Evolutionary conservation across 1,140 invertebrate species (phyloP).

Genomic region (Calliopsis andreniformis): DNA sequence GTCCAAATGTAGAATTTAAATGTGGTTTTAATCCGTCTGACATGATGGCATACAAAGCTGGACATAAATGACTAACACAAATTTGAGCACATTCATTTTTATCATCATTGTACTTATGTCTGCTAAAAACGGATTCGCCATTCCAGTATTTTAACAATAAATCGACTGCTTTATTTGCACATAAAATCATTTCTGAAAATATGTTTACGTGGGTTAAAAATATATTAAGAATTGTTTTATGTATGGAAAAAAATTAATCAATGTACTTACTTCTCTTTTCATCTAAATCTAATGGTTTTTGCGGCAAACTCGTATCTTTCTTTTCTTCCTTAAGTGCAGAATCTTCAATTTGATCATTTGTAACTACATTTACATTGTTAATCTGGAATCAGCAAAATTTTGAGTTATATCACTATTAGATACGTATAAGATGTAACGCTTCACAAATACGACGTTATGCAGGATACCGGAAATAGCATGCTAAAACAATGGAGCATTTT

Average conservation of each 20-base stretch:
- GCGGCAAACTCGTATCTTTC: conserved; percentile 59
- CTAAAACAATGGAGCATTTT: no score
- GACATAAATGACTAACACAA: conserved; percentile 88
- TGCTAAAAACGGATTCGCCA: conserved; percentile 67
- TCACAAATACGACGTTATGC: no score
- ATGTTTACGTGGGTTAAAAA: background rate
- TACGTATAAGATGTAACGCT: conserved; percentile 10
- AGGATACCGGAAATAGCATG: no score
- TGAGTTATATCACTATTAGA: background rate
- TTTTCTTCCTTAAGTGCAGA: conserved; percentile 61
- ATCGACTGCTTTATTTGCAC: conserved; percentile 86
- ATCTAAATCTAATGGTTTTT: conserved; percentile 68
- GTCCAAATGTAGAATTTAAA: conserved; percentile 92
- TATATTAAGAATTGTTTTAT: background rate
- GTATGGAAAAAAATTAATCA: background rate
- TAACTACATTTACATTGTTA: conserved; percentile 51
- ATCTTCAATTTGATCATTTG: conserved; percentile 62
- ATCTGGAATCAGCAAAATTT: conserved; percentile 45
- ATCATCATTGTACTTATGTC: conserved; percentile 71
- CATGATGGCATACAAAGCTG: conserved; percentile 91
- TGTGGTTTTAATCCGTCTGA: conserved; percentile 91
- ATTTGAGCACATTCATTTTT: conserved; percentile 85
- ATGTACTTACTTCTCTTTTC: conserved; percentile 73
- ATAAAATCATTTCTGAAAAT: conserved; percentile 84
- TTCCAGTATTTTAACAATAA: conserved; percentile 83